Base-by-base conservation (phyloP, 2,797 vertebrate genomes). In the Chrosomus eos region DNA sequence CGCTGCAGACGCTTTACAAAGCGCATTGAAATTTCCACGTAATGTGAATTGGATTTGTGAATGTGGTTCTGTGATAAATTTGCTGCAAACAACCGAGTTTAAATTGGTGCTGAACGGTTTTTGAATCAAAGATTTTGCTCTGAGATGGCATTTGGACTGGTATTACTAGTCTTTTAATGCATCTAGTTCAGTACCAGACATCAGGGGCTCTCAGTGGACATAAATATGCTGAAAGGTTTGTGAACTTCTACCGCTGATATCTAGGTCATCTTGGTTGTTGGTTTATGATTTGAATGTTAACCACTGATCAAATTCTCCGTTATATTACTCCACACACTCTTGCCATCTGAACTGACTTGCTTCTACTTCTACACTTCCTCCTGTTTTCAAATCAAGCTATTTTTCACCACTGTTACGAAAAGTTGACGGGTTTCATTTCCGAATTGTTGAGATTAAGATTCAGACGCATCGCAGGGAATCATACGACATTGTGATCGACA, bases 51-150 rank as follows among this genome's bases (percentile, higher is more conserved):
- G 18, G 58, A 55, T 21, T 45, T 33, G 19, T 62, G 13, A 53
- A 53, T 36, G 64, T 80, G 62, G 78, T 68, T 81, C 66, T 71
- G 66, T 81, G 66, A 70, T 18, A 16, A 55, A 70, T 80, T 55
- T 10, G 13, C 78, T 53, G 43, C 78, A 67, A n/a, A 80, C 26
- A 23, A n/a, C 64, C 11, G 2, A 51, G 31, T 71, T 81, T 71
- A 71, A 43, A 81, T 62, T 45, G 80, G 53, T 82, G 67, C 68
- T 72, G 53, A 16, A 73, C 18, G 28, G 40, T 28, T 62, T 28
- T 28, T 28, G 26, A 28, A 60, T 23, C 53, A 55, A 55, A 23
- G 7, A 23, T 55, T 55, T 55, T 55, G 55, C n/a, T 81, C 36
- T 53, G 51, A 38, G 36, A 28, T 60, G 26, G 16, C 53, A n/a